Evolutionary conservation across 2,113 vertebrate genomes (phyloP), one percentile per base, ranked within the genome.

Genomic region (Calyptomena viridis): DNA sequence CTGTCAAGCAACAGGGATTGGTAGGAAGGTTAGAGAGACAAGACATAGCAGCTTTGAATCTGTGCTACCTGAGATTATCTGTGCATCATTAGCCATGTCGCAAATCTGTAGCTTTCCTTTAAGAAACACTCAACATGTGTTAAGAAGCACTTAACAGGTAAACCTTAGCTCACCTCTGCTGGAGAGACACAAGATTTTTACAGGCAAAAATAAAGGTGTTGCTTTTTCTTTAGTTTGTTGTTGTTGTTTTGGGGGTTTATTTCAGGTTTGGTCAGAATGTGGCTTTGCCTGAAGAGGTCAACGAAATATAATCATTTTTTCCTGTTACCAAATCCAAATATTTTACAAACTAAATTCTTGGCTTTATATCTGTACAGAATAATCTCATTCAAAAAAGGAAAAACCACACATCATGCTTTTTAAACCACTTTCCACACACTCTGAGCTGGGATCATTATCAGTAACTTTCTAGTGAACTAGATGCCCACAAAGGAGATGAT

Each of bases 341-440:
- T 81, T 81, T 96, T 46, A 80, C 72, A 92, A 68, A 90, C 64
- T 2, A 88, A 88, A 78, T 90, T 81, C 27, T 90, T 89, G 73
- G 60, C 40, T 24, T 88, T 46, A 22, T 22, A 58, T 58, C 9
- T 52, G 6, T 72, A n/a, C n/a, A 56, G 44, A 71, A 49, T 74
- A 73, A 73, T 77, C 58, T 82, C 59, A 71, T 9, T 46, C 71
- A 71, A 93, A 73, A 19, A 90, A 85, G 50, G 14, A 40, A 96
- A 90, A 90, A 42, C 2, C 31, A 22, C 11, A 12, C 8, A 16
- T 35, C 74, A 14, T 3, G 5, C 14, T 84, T 78, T 64, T 94
- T 56, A 67, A 90, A 42, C 52, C 30, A 47, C 52, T 88, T 88
- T 82, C 23, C 63, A 76, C 59, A 63, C 5, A 49, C 30, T 21